Conservation (phyloP, 2,797 vertebrate genomes). For the Sebastes nivosus region DNA sequence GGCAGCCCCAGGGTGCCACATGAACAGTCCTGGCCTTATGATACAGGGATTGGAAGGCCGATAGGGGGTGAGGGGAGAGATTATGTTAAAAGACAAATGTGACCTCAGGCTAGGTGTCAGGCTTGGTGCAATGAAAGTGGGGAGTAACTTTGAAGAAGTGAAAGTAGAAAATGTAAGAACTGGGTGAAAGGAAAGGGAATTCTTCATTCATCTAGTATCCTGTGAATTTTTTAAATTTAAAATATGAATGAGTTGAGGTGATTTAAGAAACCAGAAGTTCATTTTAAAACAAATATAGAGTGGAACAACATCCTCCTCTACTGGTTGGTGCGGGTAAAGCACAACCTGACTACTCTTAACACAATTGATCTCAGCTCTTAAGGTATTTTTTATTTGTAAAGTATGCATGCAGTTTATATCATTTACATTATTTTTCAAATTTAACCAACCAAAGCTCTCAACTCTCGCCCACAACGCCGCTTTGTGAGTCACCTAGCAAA, state of each 20-base stretch:
- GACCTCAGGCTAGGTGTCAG: slow-evolving; percentile 38
- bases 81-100: slow-evolving; percentile 47
- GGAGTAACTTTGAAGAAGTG: slow-evolving; percentile 8
- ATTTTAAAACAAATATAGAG: not conserved
- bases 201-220: not conserved
- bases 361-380: not conserved
- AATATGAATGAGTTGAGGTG: not conserved
- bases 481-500: slow-evolving; percentile 10
- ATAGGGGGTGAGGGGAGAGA: slow-evolving; percentile 13
- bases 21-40: slow-evolving; percentile 46
- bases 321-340: slow-evolving; percentile 31
- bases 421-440: not conserved
- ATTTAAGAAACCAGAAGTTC: not conserved
- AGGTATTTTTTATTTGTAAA: not conserved
- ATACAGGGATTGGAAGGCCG: slow-evolving; percentile 29
- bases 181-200: not conserved
- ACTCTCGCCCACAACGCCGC: not conserved
- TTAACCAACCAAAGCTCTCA: not conserved
- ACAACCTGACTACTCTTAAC: not conserved
- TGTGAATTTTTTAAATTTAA: not conserved
- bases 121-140: not conserved
- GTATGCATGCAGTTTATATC: not conserved
- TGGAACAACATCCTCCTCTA: slow-evolving; percentile 49
- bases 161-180: not conserved
- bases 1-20: slow-evolving; percentile 43